phyloP scores from a whole-genome alignment of 2,888 invertebrate genomes.

The Hesperia comma region DNA sequence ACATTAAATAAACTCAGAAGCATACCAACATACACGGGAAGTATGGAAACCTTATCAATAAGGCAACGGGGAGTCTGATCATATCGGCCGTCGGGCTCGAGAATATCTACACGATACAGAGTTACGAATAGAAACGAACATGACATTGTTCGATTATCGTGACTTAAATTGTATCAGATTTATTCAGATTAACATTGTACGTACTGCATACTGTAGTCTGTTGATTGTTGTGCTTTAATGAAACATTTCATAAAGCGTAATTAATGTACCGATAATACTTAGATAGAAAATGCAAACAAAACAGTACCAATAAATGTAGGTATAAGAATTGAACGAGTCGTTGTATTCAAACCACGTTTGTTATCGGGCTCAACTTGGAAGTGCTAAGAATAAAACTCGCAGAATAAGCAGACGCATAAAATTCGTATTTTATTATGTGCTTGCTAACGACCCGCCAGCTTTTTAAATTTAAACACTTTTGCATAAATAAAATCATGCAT shows the following conservation, averaged over 20 bases:
- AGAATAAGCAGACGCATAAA: conserved; percentile 27
- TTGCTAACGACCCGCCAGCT: conserved; percentile 4
- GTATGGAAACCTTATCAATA: conserved; percentile 82
- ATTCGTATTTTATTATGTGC: conserved; percentile 25
- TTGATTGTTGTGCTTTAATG: conserved; percentile 24
- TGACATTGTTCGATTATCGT: conserved; percentile 67
- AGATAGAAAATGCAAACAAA: background rate
- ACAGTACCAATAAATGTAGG: conserved; percentile 1
- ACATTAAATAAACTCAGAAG: conserved; percentile 78
- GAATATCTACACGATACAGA: conserved; percentile 65
- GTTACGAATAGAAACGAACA: conserved; percentile 65
- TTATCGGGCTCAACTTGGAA: conserved; percentile 25
- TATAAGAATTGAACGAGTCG: conserved; percentile 1
- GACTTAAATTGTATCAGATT: conserved; percentile 57
- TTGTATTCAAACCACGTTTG: conserved; percentile 22
- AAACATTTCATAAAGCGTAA: conserved; percentile 12
- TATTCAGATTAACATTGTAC: conserved; percentile 46
- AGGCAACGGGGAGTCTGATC: conserved; percentile 80
- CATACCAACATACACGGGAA: conserved; percentile 78
- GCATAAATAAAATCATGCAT: conserved; percentile 7
- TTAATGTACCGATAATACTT: background rate
- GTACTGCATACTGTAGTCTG: conserved; percentile 24
- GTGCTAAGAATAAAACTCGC: conserved; percentile 29
- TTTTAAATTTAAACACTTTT: conserved; percentile 9
- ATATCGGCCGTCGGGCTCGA: conserved; percentile 64